Evolutionary conservation across 2,797 vertebrate species (phyloP).

Genomic region (Diplodus puntazzo): DNA sequence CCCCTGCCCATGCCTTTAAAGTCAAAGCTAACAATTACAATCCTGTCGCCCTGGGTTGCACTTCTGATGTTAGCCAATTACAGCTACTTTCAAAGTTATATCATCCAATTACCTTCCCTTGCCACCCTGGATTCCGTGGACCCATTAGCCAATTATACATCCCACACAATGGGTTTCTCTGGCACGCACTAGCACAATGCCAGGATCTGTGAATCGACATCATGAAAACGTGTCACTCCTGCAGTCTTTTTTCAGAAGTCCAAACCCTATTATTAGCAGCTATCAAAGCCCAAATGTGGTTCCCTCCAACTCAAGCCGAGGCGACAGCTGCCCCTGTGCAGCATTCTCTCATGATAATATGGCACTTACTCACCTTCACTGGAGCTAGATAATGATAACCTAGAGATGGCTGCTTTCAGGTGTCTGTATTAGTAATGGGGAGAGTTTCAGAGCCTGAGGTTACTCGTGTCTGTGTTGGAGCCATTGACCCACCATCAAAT

Average conservation of each 20-base stretch:
- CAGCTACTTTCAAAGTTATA: constrained; percentile 62
- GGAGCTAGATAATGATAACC: constrained; percentile 30
- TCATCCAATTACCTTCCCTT: constrained; percentile 55
- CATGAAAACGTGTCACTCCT: constrained; percentile 25
- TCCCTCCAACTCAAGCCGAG: constrained; percentile 10
- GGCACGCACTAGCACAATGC: not conserved
- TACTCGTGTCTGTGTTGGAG: constrained; percentile 5
- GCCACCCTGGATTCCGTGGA: constrained; percentile 37
- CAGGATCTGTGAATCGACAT: constrained; percentile 7
- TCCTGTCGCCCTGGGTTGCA: constrained; percentile 27
- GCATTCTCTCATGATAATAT: constrained; percentile 28
- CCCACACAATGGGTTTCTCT: constrained; percentile 19
- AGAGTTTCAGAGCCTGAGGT: constrained; percentile 14
- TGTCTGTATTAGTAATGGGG: constrained; percentile 20
- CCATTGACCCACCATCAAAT: constrained; percentile 2
- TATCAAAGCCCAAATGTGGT: constrained; percentile 34
- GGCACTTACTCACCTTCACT: constrained; percentile 40
- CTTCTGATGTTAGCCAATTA: constrained; percentile 64
- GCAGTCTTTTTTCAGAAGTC: constrained; percentile 4
- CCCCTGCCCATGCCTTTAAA: constrained; percentile 45
- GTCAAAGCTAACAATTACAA: constrained; percentile 60
- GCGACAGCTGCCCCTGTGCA: not conserved
- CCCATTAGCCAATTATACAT: constrained; percentile 55
- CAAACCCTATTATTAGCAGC: constrained; percentile 41
- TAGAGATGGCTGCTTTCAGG: constrained; percentile 21